Percentiles rank a stretch among this genome's conserved stretches.
Conservation (phyloP, 2,888 invertebrate genomes). For the Uropetala carovei region DNA sequence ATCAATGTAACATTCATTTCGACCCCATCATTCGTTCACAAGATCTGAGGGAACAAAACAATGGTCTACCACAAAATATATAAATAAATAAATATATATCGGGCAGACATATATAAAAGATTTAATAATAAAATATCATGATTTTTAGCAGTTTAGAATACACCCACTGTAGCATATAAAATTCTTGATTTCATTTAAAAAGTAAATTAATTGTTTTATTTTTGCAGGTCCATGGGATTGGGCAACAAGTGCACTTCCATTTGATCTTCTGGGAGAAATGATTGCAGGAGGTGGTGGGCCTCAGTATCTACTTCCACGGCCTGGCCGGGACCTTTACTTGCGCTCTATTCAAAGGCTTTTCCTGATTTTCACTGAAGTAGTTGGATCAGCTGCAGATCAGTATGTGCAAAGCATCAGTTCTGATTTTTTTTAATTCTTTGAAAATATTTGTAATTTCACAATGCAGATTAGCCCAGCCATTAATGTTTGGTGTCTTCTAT, state of each 20-base stretch:
- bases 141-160: background rate
- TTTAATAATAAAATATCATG: too few species aligned
- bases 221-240: slow-evolving; percentile 45
- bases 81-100: too few species aligned
- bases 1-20: too few species aligned
- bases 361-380: slow-evolving; percentile 75
- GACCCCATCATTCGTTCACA: too few species aligned
- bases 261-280: slow-evolving; percentile 71
- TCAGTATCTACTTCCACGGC: slow-evolving; percentile 78
- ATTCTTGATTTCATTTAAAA: background rate
- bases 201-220: background rate
- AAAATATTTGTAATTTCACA: background rate
- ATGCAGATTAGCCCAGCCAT: too few species aligned
- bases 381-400: background rate
- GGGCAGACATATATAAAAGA: too few species aligned
- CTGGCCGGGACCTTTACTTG: slow-evolving; percentile 80
- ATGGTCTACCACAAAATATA: too few species aligned
- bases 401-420: background rate
- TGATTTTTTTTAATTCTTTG: background rate
- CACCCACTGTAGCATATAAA: background rate
- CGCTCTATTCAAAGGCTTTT: slow-evolving; percentile 78
- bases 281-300: slow-evolving; percentile 76
- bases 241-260: slow-evolving; percentile 9
- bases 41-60: too few species aligned
- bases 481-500: too few species aligned